Evolutionary conservation across 2,888 invertebrate genomes (phyloP), one percentile per base, ranked within the genome.

Genomic region (Vanessa cardui): DNA sequence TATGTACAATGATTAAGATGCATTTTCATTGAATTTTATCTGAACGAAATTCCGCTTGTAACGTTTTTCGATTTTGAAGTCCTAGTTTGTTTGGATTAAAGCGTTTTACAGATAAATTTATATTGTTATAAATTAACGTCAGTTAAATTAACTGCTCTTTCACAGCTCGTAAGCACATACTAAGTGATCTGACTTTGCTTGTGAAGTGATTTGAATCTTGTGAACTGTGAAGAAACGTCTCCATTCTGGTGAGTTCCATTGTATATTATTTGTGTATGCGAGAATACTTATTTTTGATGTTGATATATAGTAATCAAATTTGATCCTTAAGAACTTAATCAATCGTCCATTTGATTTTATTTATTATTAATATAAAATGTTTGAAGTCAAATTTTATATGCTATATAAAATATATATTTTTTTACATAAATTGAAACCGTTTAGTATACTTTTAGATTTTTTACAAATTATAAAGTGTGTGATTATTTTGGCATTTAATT

Each of bases 151-250:
- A 39, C 39, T 56, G n/a, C 18, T 56, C 39, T 52, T 63, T 21
- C 58, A 46, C 66, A 69, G 71, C 66, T 71, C 62, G 62, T 69
- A 67, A 67, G 71, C 67, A 62, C 67, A 58, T 61, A 64, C 52
- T 63, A 62, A 69, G 64, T 66, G 69, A 63, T 15, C 44, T 20
- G 61, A 59, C 58, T 65, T 56, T 61, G 26, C 66, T 69, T 69
- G 71, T 71, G 71, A 71, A 71, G 71, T 71, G 71, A 67, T 69
- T 63, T 50, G 16, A 58, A 69, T 71, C 68, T 68, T 64, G 71
- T 71, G 71, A 71, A 59, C 62, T 64, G 66, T 71, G 69, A 66
- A 66, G 66, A 71, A 58, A 64, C 49, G 26, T 18, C 39, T 62
- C 44, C 54, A 21, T 33, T 46, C 31, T 33, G 71, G 69, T 69